Evolutionary conservation across 1,140 invertebrate species (phyloP), one percentile per base, ranked within the genome.

Genomic region (Nephotettix cincticeps): DNA sequence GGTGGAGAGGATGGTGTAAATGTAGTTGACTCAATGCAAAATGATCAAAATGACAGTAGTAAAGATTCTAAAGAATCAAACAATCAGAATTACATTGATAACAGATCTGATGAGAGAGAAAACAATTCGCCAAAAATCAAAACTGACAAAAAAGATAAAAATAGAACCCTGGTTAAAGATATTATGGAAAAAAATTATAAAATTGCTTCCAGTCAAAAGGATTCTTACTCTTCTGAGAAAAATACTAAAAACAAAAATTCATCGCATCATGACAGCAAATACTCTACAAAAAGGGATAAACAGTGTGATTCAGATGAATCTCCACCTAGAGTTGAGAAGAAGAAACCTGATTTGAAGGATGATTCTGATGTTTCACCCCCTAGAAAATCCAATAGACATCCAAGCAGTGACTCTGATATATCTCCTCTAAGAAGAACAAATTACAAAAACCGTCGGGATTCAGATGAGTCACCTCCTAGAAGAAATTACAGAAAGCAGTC

Each of bases 391-490:
- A 51, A 61, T 17, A 29, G 19, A 30, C 14, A 14, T 13, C 61
- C 30, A 36, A 54, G 21, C n/a, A 73, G 58, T 36, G 45, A 69
- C 40, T 71, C 65, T 1, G 65, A 71, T 21, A 32, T 17, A 4
- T 72, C 66, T 28, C 54, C 75, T 68, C 29, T 74, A 72, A 69
- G 70, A 72, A 45, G 66, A 75, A 25, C 64, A 56, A 32, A 2
- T 9, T 29, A 21, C 32, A 43, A 56, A 66, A 13, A 30, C 25
- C 21, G 6, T 27, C 65, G 63, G 21, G 75, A 80, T 73, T 78
- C 77, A 1, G 79, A 82, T 72, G 69, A 77, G 14, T 83, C 78
- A 64, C 81, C 83, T 17, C 79, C 80, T 14, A 80, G 80, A 71
- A 78, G 14, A 61, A 25, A 6, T 61, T 4, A 6, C 11, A 23